Conservation (phyloP, 1,140 invertebrate genomes). For the Ephestia elutella region DNA sequence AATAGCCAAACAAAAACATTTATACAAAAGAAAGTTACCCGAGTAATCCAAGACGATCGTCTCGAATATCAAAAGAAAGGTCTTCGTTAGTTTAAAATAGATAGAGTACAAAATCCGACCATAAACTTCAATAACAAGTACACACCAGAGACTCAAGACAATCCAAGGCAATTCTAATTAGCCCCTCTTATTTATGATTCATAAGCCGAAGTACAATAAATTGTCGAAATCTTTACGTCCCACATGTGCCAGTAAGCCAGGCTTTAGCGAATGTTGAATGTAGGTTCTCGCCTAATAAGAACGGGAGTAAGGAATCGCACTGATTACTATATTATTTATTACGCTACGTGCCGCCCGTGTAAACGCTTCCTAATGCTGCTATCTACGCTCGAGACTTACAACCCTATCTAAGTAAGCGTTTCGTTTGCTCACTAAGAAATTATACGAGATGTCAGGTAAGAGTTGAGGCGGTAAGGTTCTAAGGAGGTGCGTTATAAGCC, state of each 20-base stretch:
- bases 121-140: slow-evolving; percentile 1
- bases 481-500: slow-evolving; percentile 27
- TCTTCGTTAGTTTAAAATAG: too few species aligned
- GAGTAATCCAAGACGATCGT: too few species aligned
- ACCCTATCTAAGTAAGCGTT: slow-evolving; percentile 40
- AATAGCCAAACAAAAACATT: too few species aligned
- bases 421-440: neutral
- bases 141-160: slow-evolving; percentile 12
- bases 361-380: slow-evolving; percentile 66
- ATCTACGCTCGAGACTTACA: slow-evolving; percentile 44
- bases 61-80: too few species aligned
- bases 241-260: slow-evolving; percentile 70
- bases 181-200: slow-evolving; percentile 71
- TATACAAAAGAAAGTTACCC: too few species aligned
- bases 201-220: slow-evolving; percentile 72
- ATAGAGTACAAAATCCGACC: neutral
- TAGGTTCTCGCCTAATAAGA: slow-evolving; percentile 69
- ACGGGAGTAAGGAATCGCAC: slow-evolving; percentile 69
- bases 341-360: slow-evolving; percentile 67
- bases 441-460: neutral
- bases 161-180: slow-evolving; percentile 55
- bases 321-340: slow-evolving; percentile 74
- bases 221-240: slow-evolving; percentile 67
- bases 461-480: slow-evolving; percentile 36
- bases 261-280: slow-evolving; percentile 71